These are phyloP conservation scores for Lottia gigantea DNA, from an alignment of 2,888 invertebrate species.

Conservation along the genomic window DNA sequence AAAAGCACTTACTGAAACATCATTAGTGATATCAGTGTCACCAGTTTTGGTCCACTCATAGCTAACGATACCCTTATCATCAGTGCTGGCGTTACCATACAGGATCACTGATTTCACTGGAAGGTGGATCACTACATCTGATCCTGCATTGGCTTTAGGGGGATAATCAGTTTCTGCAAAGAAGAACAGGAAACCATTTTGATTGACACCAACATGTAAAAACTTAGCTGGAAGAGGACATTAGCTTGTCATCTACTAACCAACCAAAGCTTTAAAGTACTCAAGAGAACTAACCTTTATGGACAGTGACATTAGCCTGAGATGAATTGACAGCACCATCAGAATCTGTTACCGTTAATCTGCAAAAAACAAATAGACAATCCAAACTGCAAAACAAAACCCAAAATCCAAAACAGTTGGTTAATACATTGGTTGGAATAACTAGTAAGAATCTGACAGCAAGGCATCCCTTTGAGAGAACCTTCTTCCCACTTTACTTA, in stretches of 20 bases:
- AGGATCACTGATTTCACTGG: constrained; percentile 87
- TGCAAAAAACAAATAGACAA: too few relatives aligned
- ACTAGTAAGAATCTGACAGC: too few relatives aligned
- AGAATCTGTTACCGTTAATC: constrained; percentile 89
- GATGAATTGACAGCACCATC: constrained; percentile 88
- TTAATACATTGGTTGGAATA: too few relatives aligned
- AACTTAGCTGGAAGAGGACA: background rate
- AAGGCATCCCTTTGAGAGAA: too few relatives aligned
- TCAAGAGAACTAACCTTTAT: constrained; percentile 73
- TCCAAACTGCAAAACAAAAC: too few relatives aligned
- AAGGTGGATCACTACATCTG: constrained; percentile 88
- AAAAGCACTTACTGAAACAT: constrained; percentile 77
- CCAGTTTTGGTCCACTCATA: constrained; percentile 95
- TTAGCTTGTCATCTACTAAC: background rate
- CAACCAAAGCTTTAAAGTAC: too few relatives aligned
- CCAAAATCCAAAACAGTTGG: too few relatives aligned
- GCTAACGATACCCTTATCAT: constrained; percentile 90
- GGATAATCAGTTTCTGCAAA: constrained; percentile 86
- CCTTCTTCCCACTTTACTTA: too few relatives aligned
- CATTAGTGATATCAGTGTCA: constrained; percentile 88
- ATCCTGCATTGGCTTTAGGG: constrained; percentile 93
- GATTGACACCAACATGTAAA: background rate
- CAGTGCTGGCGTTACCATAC: constrained; percentile 90
- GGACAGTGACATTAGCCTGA: constrained; percentile 87
- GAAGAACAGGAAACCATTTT: constrained; percentile 9